Evolutionary conservation across 2,888 invertebrate species (phyloP).

Genomic region (Salpingus planirostris): DNA sequence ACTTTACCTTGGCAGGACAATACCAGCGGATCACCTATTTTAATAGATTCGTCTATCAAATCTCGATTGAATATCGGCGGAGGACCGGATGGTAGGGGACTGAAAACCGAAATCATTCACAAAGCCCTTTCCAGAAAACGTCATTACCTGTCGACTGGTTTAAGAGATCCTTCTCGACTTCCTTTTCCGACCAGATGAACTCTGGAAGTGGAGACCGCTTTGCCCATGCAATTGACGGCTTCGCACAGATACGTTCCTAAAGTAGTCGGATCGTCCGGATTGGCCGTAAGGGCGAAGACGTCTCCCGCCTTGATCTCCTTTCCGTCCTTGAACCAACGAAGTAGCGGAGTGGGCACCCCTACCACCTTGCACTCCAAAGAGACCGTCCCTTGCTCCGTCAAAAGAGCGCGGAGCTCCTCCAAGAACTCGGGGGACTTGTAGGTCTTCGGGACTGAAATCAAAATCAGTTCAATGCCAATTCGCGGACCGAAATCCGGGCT

Average conservation of each 20-base stretch:
- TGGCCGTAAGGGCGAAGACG: slow-evolving; percentile 78
- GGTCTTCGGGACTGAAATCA: slow-evolving; percentile 66
- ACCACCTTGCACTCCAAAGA: slow-evolving; percentile 86
- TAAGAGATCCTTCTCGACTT: slow-evolving; percentile 61
- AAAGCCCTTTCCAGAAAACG: background rate
- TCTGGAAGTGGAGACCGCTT: slow-evolving; percentile 71
- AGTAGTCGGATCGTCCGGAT: slow-evolving; percentile 76
- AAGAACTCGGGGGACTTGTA: slow-evolving; percentile 83
- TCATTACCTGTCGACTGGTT: slow-evolving; percentile 57
- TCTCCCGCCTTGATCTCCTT: slow-evolving; percentile 84
- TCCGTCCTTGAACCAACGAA: slow-evolving; percentile 73
- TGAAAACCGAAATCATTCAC: slow-evolving; percentile 21
- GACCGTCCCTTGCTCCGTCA: slow-evolving; percentile 82
- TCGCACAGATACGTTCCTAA: slow-evolving; percentile 83
- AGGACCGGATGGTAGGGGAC: slow-evolving; percentile 53
- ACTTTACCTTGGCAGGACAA: slow-evolving; percentile 64
- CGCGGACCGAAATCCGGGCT: too few species aligned
- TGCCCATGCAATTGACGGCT: slow-evolving; percentile 83
- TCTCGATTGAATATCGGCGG: slow-evolving; percentile 72
- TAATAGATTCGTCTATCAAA: slow-evolving; percentile 63
- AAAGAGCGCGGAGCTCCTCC: slow-evolving; percentile 70
- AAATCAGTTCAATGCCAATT: too few species aligned
- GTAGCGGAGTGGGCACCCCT: slow-evolving; percentile 71
- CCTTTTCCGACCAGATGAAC: slow-evolving; percentile 71
- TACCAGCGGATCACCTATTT: slow-evolving; percentile 66